A percentile compares a stretch with the other conserved stretches of the same genome.
Evolutionary conservation across 2,888 invertebrate genomes (phyloP).

Genomic region (Phania funesta): DNA sequence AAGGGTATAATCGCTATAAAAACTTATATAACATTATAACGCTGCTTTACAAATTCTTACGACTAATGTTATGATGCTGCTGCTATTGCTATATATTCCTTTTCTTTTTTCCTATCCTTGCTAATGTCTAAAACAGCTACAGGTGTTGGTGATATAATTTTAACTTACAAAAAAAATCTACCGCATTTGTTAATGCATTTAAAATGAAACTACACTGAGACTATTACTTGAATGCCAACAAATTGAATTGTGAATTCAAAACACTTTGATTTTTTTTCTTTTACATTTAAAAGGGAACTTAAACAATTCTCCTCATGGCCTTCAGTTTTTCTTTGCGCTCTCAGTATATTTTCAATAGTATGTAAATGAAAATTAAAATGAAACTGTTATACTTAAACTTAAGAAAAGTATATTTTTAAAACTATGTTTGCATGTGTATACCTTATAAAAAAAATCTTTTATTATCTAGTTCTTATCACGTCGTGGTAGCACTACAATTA

Average conservation of each 20-base stretch:
- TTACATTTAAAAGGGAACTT: background rate
- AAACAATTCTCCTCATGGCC: background rate
- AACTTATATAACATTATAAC: constrained; percentile 11
- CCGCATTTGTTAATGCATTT: constrained; percentile 44
- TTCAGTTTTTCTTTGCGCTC: background rate
- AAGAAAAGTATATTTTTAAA: background rate
- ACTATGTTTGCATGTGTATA: constrained; percentile 17
- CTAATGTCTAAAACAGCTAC: constrained; percentile 31
- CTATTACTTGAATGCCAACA: background rate
- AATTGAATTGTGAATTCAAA: background rate
- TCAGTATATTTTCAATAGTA: constrained; percentile 6
- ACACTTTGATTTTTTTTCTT: background rate
- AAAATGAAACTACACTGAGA: constrained; percentile 30
- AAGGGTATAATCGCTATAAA: constrained; percentile 20
- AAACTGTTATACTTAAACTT: constrained; percentile 46
- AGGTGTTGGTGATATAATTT: constrained; percentile 44
- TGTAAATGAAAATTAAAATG: background rate
- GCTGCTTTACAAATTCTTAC: constrained; percentile 12
- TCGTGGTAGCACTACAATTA: background rate
- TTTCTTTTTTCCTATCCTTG: background rate
- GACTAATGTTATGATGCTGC: constrained; percentile 43
- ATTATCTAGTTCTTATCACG: background rate
- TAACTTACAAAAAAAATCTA: constrained; percentile 12
- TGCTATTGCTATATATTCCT: constrained; percentile 7
- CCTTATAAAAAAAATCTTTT: constrained; percentile 9